Percentiles rank a stretch among this genome's conserved stretches.
phyloP scores from a whole-genome alignment of 2,888 invertebrate species.

The Diabrotica balteata region DNA sequence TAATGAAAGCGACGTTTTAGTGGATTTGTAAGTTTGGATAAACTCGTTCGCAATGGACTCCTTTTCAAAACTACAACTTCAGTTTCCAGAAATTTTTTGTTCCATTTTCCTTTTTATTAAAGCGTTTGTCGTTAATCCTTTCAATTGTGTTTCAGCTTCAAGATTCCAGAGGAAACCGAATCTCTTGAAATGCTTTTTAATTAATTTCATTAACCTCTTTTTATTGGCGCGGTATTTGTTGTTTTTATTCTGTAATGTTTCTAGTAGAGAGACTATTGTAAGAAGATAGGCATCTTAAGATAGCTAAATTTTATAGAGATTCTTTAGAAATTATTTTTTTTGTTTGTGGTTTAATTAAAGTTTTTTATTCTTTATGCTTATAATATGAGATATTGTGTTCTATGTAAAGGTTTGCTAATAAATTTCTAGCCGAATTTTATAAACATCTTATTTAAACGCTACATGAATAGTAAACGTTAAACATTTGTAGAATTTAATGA shows the following conservation, averaged over 20 bases:
- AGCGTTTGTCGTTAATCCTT: conserved; percentile 20
- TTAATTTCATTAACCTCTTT: conserved; percentile 22
- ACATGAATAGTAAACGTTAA: no score
- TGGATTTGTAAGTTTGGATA: conserved; percentile 21
- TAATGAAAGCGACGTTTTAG: conserved; percentile 16
- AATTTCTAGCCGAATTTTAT: no score
- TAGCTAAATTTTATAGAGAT: no score
- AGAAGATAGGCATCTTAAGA: no score
- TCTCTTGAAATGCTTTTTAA: conserved; percentile 11
- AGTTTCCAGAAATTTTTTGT: conserved; percentile 7
- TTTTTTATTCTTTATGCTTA: no score
- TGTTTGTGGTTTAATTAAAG: no score
- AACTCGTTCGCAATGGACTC: conserved; percentile 13
- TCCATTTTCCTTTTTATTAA: conserved; percentile 9
- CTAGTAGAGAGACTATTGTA: no score
- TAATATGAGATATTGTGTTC: no score
- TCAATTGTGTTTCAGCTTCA: conserved; percentile 16
- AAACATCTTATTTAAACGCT: no score
- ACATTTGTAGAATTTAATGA: no score
- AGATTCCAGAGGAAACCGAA: conserved; percentile 5
- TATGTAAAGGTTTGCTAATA: no score
- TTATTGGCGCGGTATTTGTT: conserved; percentile 2
- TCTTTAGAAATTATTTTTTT: no score
- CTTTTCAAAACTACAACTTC: conserved; percentile 16
- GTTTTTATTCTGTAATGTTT: not conserved